Evolutionary conservation across 2,113 vertebrate genomes (phyloP), one percentile per base, ranked within the genome.

Genomic region (Vombatus ursinus): DNA sequence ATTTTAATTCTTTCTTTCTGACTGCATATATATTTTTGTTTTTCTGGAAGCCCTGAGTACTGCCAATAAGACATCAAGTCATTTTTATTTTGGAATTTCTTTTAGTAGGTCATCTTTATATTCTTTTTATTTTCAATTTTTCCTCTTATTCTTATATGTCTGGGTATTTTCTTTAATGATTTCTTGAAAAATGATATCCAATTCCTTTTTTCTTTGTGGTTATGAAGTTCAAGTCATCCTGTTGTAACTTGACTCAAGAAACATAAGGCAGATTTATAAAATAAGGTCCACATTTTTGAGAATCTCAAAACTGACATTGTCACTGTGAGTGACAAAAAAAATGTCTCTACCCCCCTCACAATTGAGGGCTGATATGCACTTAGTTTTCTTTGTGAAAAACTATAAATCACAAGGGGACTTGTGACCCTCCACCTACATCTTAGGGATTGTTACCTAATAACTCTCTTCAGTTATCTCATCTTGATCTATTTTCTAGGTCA

Each of bases 261-360:
- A 22, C 0, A 19, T n/a, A 23, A 68, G 31, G 19, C 37, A 22
- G 19, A 84, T 44, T 44, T 22, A 23, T 84, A 84, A 84, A 44
- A 16, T 68, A 84, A 84, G 6, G 19, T 8, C 6, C n/a, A 84
- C n/a, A 84, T 84, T 44, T 44, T 44, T 84, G n/a, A 84, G 68
- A 44, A 23, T 84, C n/a, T 1, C 7, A 7, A 84, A 23, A 22
- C 19, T 44, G 19, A 44, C n/a, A 44, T 19, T 84, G 16, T 44
- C 19, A 77, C 2, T 44, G n/a, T 16, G n/a, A 37, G 28, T 11
- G 3, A 37, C 12, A 57, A 28, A 68, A 16, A 3, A 51, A n/a
- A n/a, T n/a, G n/a, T n/a, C 14, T 22, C 16, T 3, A 44, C 8
- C n/a, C 2, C 1, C n/a, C 6, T 6, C 19, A 23, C 16, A 44